Base-by-base conservation (phyloP, 1,140 invertebrate genomes). In the Aphidius ervi region DNA sequence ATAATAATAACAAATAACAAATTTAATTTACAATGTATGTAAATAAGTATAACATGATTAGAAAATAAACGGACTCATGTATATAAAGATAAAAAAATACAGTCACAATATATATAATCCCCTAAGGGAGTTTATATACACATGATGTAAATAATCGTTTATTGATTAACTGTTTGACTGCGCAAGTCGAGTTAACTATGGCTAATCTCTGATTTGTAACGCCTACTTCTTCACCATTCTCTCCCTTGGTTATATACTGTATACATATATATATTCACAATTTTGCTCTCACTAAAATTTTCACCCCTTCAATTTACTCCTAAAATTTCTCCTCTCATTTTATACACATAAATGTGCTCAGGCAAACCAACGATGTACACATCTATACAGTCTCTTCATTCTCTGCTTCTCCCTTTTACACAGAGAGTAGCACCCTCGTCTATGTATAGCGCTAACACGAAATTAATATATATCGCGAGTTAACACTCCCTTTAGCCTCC, bases 401-500 rank as follows among this genome's bases (percentile, higher is more conserved):
- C 16, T 16, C 16, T 16, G 16, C 16, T 16, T 16, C 16, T 16
- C 16, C 16, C 16, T 16, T 16, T 16, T 16, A 16, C 16, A 31
- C 23, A 31, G 0, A 2, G 23, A 31, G 23, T 31, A 31, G 23
- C 23, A 31, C 23, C 23, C 23, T 31, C 23, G 23, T 31, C 23
- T 31, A 31, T 59, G n/a, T n/a, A 48, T 68, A 73, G 72, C 74
- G 75, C 75, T 78, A 79, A 79, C 77, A 77, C 76, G 74, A 75
- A 80, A 80, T 80, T 80, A 80, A 80, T 80, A 80, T 80, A 75
- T 80, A 75, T 79, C 78, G 78, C 78, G 78, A 80, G 78, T 80
- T 80, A 80, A 74, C 77, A 67, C 69, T 67, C 69, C 58, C 46
- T 46, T 57, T 59, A 62, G 49, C 62, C 48, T 31, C 46, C 42